Evolutionary conservation across 2,888 invertebrate genomes (phyloP).

Genomic region (Sisyra terminalis): DNA sequence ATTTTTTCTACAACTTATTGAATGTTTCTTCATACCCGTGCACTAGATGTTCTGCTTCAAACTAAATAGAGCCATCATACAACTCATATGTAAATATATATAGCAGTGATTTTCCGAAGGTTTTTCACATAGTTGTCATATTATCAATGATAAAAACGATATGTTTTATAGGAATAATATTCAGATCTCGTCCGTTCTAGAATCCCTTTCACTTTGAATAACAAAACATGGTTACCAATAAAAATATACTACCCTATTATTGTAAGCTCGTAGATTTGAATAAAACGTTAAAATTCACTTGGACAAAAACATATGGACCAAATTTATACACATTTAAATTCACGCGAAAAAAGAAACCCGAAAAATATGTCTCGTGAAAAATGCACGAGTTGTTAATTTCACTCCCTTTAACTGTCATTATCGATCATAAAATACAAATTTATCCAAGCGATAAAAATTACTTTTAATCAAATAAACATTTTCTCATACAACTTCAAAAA

Average conservation of each 20-base stretch:
- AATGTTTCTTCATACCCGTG: not conserved
- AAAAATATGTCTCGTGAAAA: too few species aligned
- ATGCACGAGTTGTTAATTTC: too few species aligned
- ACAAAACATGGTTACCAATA: slow-evolving; percentile 19
- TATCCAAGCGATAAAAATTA: too few species aligned
- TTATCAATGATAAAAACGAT: slow-evolving; percentile 1
- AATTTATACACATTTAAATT: too few species aligned
- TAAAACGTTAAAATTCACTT: not conserved
- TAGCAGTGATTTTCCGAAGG: slow-evolving; percentile 9
- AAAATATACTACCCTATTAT: slow-evolving; percentile 17
- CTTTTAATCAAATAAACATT: too few species aligned
- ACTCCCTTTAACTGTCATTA: too few species aligned
- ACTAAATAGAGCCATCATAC: not conserved
- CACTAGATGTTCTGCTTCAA: not conserved
- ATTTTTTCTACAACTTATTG: too few species aligned
- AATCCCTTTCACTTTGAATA: slow-evolving; percentile 17
- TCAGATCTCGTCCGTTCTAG: slow-evolving; percentile 14
- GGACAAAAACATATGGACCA: too few species aligned
- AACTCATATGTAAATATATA: slow-evolving; percentile 8
- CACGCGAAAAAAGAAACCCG: too few species aligned
- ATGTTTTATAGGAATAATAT: slow-evolving; percentile 14
- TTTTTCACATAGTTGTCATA: slow-evolving; percentile 12
- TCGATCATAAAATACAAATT: too few species aligned
- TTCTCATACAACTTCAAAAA: too few species aligned
- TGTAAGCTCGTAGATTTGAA: slow-evolving; percentile 9